Percentiles rank a stretch among this genome's conserved stretches.
Evolutionary conservation across 2,888 invertebrate genomes (phyloP).

Genomic region (Hirtodrosophila confusa): DNA sequence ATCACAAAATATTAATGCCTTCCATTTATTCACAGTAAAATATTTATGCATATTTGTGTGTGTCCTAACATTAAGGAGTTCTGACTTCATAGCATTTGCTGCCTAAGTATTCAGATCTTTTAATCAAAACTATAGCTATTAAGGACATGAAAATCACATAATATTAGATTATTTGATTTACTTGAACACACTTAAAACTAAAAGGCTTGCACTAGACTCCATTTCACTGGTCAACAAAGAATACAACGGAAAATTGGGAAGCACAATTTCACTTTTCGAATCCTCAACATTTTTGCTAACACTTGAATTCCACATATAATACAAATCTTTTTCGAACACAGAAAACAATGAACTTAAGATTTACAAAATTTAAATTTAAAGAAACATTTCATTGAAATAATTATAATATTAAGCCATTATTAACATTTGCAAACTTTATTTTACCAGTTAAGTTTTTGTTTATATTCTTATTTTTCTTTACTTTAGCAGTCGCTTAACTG

Average conservation of each 20-base stretch:
- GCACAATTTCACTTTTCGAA: slow-evolving; percentile 28
- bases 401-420: slow-evolving; percentile 2
- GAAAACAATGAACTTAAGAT: too few relatives aligned
- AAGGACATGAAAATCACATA: too few relatives aligned
- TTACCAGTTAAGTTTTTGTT: slow-evolving; percentile 22
- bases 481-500: slow-evolving; percentile 19
- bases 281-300: slow-evolving; percentile 18
- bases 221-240: slow-evolving; percentile 16
- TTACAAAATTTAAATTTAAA: not conserved
- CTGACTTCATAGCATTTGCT: too few relatives aligned
- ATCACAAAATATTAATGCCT: too few relatives aligned
- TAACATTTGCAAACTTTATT: slow-evolving; percentile 21
- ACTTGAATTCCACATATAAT: slow-evolving; percentile 7
- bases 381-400: not conserved
- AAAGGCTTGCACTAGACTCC: not conserved
- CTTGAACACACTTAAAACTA: slow-evolving; percentile 3
- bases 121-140: too few relatives aligned
- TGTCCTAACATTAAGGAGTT: too few relatives aligned
- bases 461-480: slow-evolving; percentile 18
- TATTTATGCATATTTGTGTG: too few relatives aligned
- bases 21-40: too few relatives aligned
- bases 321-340: too few relatives aligned
- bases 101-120: too few relatives aligned
- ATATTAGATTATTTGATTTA: too few relatives aligned
- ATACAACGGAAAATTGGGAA: slow-evolving; percentile 8